These are phyloP conservation scores for Saxicola maurus DNA, from an alignment of 2,797 vertebrate species.

Conservation along the genomic window DNA sequence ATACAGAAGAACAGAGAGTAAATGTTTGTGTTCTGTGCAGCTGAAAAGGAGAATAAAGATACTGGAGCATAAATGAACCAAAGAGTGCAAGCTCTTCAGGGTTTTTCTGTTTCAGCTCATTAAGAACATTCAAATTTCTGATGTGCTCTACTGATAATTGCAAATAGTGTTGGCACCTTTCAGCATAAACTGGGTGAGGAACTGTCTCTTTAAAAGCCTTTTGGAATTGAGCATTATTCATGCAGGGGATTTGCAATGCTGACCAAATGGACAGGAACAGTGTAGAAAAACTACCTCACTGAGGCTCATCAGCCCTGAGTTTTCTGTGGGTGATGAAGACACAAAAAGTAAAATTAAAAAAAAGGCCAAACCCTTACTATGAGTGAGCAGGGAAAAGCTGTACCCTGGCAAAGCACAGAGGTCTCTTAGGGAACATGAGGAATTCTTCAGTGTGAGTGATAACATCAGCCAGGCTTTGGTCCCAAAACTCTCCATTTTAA, in stretches of 20 bases:
- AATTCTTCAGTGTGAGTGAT: background rate
- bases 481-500: background rate
- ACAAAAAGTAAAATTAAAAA: background rate
- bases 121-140: background rate
- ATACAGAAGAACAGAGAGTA: background rate
- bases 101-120: background rate
- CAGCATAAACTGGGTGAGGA: background rate
- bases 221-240: background rate
- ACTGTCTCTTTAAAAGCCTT: background rate
- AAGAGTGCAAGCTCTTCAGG: background rate
- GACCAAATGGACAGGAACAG: background rate
- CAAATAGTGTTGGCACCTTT: background rate
- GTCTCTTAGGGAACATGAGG: rapidly evolving
- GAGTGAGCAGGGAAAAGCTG: background rate
- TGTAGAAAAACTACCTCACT: background rate
- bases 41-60: background rate
- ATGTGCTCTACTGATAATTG: background rate
- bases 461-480: background rate
- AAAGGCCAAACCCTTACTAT: background rate
- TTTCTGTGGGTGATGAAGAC: background rate
- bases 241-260: background rate
- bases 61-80: background rate
- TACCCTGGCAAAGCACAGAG: rapidly evolving
- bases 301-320: background rate
- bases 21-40: background rate